A percentile compares a stretch with the other conserved stretches of the same genome.
These are phyloP conservation scores for Dendrocincla tyrannina DNA, from an alignment of 2,797 vertebrate species.

Conservation along the genomic window DNA sequence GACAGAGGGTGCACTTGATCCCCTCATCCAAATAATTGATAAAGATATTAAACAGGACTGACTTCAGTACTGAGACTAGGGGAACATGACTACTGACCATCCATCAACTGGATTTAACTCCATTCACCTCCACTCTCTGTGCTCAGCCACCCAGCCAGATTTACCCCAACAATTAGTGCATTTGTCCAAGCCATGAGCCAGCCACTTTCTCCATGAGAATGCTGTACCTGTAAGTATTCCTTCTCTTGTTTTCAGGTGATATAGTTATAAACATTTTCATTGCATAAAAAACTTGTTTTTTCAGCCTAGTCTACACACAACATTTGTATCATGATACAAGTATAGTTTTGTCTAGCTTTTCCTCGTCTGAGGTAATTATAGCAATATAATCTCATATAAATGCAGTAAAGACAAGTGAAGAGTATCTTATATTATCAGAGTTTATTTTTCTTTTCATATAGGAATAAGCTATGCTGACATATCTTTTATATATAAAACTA, in stretches of 20 bases:
- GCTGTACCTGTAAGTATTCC: background rate
- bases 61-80: background rate
- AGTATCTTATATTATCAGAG: background rate
- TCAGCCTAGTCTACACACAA: background rate
- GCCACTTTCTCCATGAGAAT: background rate
- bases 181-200: accelerated
- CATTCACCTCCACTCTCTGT: background rate
- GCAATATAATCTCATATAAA: background rate
- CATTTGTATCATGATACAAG: background rate
- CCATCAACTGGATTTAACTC: accelerated
- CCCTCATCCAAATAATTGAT: background rate
- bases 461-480: background rate
- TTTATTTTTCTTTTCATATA: background rate
- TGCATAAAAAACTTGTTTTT: background rate
- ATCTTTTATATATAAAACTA: background rate
- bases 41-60: background rate
- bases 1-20: accelerated
- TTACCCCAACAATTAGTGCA: accelerated
- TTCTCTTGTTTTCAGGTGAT: background rate
- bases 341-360: background rate
- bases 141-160: accelerated
- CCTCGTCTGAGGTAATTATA: background rate
- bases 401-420: background rate
- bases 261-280: background rate
- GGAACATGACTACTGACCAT: background rate